Conservation (phyloP, 2,797 vertebrate species). For the Enoplosus armatus region DNA sequence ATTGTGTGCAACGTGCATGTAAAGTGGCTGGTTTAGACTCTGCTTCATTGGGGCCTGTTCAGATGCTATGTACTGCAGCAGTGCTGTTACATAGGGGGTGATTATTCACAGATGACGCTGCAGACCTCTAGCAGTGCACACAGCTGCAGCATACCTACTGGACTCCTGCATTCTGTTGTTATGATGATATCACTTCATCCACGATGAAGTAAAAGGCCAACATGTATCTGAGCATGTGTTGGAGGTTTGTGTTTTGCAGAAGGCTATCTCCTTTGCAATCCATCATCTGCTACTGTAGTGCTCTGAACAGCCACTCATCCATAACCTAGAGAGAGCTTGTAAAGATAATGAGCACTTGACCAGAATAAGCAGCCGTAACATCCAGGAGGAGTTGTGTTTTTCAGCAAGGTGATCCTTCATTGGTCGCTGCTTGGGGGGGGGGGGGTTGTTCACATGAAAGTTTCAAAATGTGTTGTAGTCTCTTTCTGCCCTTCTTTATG, state of each 20-base stretch:
- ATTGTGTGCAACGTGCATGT: constrained; percentile 63
- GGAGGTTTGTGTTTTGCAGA: constrained; percentile 14
- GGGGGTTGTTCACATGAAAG: neutral
- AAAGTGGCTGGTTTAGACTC: constrained; percentile 57
- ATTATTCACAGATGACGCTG: constrained; percentile 43
- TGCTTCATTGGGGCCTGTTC: constrained; percentile 59
- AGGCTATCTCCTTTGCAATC: neutral
- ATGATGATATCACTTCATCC: constrained; percentile 4
- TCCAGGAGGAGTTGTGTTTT: constrained; percentile 10
- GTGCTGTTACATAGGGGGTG: constrained; percentile 11
- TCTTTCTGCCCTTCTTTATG: neutral
- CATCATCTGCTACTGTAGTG: constrained; percentile 8
- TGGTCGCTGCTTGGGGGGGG: neutral
- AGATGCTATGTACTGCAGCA: constrained; percentile 46
- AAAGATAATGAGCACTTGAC: constrained; percentile 23
- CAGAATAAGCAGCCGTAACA: constrained; percentile 13
- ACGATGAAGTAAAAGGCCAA: neutral
- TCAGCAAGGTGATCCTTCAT: constrained; percentile 8
- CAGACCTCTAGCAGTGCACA: constrained; percentile 37
- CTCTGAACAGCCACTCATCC: constrained; percentile 10
- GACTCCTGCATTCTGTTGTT: constrained; percentile 9
- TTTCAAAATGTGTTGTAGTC: neutral
- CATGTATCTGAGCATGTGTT: neutral
- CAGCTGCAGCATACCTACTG: constrained; percentile 4
- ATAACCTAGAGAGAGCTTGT: constrained; percentile 1